Base-by-base conservation (phyloP, 2,113 vertebrate species). In the Grus americana region DNA sequence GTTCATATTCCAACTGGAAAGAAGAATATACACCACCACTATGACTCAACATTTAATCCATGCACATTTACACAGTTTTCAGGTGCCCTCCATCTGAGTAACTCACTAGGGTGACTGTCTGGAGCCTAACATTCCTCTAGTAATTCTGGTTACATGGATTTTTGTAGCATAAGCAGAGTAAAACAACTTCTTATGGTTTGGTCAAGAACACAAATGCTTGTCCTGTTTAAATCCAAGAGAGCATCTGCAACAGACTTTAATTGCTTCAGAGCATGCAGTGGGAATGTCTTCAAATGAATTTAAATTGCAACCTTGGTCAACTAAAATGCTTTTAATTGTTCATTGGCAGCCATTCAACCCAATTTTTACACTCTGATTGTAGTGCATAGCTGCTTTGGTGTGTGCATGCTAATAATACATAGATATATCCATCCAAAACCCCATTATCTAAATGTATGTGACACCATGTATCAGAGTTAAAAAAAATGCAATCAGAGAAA, bases 251-350 rank as follows among this genome's bases (percentile, higher is more conserved):
- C 62, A 72, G 52, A 40, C 44, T 93, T 73, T 27, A 76, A 73
- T 93, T 92, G 71, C 65, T 92, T 83, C 70, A n/a, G 78, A 93
- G 38, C 23, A 42, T 62, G 84, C 49, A 54, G 32, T 67, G 90
- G 71, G 72, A 93, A 92, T 84, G 89, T 79, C 89, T 94, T 86
- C 14, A 30, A 76, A 85, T 90, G 54, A 73, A 84, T 97, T 95
- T 82, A 68, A 96, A 86, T 84, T 84, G 81, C 65, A 62, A 67
- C 59, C 47, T 38, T 74, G 91, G 89, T 75, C 92, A 95, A 47
- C 65, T 81, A 55, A 94, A 95, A 93, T 92, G 93, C 19, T 90
- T 95, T 89, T 94, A 97, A 92, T 95, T 94, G 76, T 76, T 71
- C 57, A 9, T 11, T 95, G 91, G 90, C 91, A 87, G 68, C 57